Conservation (phyloP, 2,113 vertebrate species). For the Nesoenas mayeri region DNA sequence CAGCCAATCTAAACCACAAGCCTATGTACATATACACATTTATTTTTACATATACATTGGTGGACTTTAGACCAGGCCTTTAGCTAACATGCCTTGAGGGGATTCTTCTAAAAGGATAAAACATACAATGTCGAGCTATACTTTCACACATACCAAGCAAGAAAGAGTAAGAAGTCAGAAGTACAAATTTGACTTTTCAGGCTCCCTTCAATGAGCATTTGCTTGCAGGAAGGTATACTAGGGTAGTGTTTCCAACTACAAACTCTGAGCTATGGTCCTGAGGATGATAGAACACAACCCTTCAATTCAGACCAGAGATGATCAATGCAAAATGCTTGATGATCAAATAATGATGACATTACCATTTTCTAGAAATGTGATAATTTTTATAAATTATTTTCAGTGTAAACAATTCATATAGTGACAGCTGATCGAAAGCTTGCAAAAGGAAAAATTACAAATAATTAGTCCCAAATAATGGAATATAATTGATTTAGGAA, state of each 20-base stretch:
- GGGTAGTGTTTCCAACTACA: neutral
- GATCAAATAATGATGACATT: neutral
- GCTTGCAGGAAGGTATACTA: fast-evolving
- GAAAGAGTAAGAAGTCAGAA: neutral
- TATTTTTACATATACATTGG: neutral
- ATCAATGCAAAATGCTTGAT: neutral
- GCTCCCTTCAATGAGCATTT: neutral
- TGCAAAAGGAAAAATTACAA: neutral
- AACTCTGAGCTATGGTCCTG: neutral
- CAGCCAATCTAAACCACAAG: neutral
- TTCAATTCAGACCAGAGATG: neutral
- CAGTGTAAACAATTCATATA: neutral
- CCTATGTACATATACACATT: neutral
- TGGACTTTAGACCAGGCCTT: neutral
- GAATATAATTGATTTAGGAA: neutral
- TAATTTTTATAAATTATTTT: neutral
- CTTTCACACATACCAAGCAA: neutral
- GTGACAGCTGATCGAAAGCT: neutral
- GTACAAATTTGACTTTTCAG: neutral
- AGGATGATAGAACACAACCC: neutral
- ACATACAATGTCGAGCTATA: neutral
- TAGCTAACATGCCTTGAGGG: neutral
- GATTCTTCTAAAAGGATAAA: neutral
- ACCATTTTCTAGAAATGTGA: neutral
- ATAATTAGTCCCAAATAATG: neutral